Evolutionary conservation across 2,797 vertebrate species (phyloP), one percentile per base, ranked within the genome.

Genomic region (Scomberomorus guttatus): DNA sequence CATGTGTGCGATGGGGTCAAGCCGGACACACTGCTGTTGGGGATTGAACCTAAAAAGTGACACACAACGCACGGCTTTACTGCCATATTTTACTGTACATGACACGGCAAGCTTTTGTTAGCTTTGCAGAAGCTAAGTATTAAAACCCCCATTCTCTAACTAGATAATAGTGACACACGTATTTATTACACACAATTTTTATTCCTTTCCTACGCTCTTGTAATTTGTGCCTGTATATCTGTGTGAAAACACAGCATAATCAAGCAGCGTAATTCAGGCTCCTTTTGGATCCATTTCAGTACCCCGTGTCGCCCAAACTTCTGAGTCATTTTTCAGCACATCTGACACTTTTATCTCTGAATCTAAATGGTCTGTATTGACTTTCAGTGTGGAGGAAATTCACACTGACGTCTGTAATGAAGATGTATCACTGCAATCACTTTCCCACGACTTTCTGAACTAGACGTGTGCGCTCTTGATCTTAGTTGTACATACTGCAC

Each of bases 291-390:
- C 70, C 29, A 24, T 56, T 59, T 62, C 74, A 68, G 65, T 27
- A 17, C n/a, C 44, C 25, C 58, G 44, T 55, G 66, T 72, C 55
- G 44, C 18, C 27, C 61, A 78, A 56, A 75, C 54, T n/a, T 60
- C 34, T 72, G 59, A 83, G 46, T 79, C 72, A 84, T 75, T 71
- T 60, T 63, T 79, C 46, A 54, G 48, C 61, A 57, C 56, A 57
- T 48, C 24, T 78, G 46, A 82, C 56, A 51, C 58, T 82, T 85
- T 79, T 27, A 74, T 79, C 42, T 58, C 71, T 13, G 44, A 29
- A 55, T 71, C 46, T n/a, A 79, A 79, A 75, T 39, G 15, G 18
- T 42, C 24, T 59, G 11, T 64, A 39, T 20, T 73, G 72, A 32
- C 55, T 60, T 68, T 75, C 39, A 64, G 3, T 52, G 54, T 42